These are phyloP conservation scores for Pyrgus malvae DNA, from an alignment of 2,888 invertebrate genomes.

Conservation along the genomic window DNA sequence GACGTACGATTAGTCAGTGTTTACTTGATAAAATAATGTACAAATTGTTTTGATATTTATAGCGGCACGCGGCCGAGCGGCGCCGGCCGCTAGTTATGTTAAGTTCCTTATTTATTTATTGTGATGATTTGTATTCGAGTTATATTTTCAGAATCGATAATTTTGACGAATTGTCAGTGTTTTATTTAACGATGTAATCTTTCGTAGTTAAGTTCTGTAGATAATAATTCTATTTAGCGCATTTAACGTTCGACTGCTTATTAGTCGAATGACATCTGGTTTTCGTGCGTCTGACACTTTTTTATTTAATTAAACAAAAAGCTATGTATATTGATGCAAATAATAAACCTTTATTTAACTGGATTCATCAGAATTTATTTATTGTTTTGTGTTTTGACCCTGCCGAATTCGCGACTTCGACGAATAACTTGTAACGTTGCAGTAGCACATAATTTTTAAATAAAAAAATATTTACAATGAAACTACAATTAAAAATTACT, in stretches of 20 bases:
- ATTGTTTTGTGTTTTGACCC: not conserved
- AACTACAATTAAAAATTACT: no score
- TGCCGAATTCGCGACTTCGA: no score
- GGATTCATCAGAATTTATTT: not conserved
- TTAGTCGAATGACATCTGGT: conserved; percentile 22
- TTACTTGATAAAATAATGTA: no score
- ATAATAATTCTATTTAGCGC: conserved; percentile 30
- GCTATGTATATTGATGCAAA: conserved; percentile 31
- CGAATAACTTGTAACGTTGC: no score
- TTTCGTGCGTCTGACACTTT: conserved; percentile 28
- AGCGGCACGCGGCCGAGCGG: not conserved
- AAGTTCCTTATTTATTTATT: conserved; percentile 46
- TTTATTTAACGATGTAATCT: conserved; percentile 27
- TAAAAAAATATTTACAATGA: no score
- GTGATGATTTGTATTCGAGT: conserved; percentile 31
- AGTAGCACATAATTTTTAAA: no score
- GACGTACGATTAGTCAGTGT: not conserved
- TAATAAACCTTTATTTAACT: conserved; percentile 33
- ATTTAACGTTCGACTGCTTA: conserved; percentile 30
- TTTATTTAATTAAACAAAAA: not conserved
- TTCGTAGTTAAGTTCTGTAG: conserved; percentile 30
- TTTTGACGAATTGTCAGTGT: conserved; percentile 6
- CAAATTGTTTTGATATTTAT: no score
- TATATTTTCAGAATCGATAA: conserved; percentile 7
- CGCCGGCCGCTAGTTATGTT: conserved; percentile 11